Evolutionary conservation across 2,888 invertebrate genomes (phyloP), one percentile per base, ranked within the genome.

Genomic region (Eupithecia dodoneata): DNA sequence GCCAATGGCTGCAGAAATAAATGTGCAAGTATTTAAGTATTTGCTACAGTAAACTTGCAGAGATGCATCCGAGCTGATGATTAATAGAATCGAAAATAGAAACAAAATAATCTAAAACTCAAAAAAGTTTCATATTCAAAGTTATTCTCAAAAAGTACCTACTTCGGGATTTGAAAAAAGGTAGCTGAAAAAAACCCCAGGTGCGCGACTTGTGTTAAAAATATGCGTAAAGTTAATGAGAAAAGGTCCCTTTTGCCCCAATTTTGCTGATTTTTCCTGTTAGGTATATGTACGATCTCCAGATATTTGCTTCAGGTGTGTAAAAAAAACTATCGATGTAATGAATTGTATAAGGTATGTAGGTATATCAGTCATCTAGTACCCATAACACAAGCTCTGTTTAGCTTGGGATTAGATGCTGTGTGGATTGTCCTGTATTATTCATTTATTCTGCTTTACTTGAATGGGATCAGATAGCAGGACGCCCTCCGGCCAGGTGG

Each of bases 171-270:
- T 9, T n/a, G 9, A 59, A 59, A 59, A 52, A 63, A 63, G 10
- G 2, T 42, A 5, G 18, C 9, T n/a, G 18, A 9, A 59, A 41
- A 65, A 41, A 65, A 13, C 49, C 42, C 9, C 63, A 65, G 71
- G 75, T 75, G 75, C n/a, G 45, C 63, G 7, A 65, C 18, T 71
- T 75, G 67, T 47, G n/a, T 18, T 44, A 69, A 87, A 59, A 86
- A 85, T 87, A 85, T 86, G 83, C 83, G 73, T 78, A 75, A 77
- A 80, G 81, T 80, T 84, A 81, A 81, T 82, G 81, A 82, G 77
- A 76, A 81, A 79, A 75, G 74, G 73, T 63, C 76, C 76, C 69
- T 72, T 80, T 76, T 63, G 10, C 42, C 79, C 81, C 81, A 81
- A 82, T 82, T 80, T 75, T 71, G 73, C 75, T 80, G 66, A 45